Base-by-base conservation (phyloP, 2,888 invertebrate species). In the Prosapia bicincta region DNA sequence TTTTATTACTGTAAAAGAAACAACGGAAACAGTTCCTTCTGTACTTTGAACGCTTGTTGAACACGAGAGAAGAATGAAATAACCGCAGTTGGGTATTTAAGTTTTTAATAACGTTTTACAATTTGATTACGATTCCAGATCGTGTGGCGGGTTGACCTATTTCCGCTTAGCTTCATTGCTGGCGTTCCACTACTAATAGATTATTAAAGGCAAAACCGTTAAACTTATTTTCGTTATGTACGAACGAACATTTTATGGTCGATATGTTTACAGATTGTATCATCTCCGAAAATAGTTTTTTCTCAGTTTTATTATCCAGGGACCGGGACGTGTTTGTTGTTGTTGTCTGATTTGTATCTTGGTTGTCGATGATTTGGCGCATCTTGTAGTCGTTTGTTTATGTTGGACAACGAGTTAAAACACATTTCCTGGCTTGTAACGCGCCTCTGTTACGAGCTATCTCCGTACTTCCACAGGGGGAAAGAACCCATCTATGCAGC, bases 271-370 rank as follows among this genome's bases (percentile, higher is more conserved):
- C 54, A 54, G 20, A 54, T 54, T 54, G 54, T 54, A 54, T 54
- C 54, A 54, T 54, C 54, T 54, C 54, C 54, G 20, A 54, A 54
- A 54, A 54, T 54, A 54, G 54, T 54, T 54, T 54, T 54, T 54
- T 54, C 54, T 54, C 54, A 54, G 54, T 54, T 54, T 54, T 54
- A 54, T 54, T 54, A 54, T 54, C 54, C 54, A 54, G 54, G 54
- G 54, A 20, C 54, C 54, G 54, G 54, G 54, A 54, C 2, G n/a
- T 54, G 54, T 54, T 54, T 54, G 54, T 54, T 54, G 54, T 54
- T 54, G 54, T 54, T 54, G 54, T 54, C 54, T 54, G 54, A 54
- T 54, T 54, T 54, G 54, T 54, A 54, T 54, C 54, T 54, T 20
- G 54, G 20, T 54, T 54, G 54, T 54, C 54, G 54, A 54, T 54